Conservation (phyloP, 2,888 invertebrate genomes). For the Allygus modestus region DNA sequence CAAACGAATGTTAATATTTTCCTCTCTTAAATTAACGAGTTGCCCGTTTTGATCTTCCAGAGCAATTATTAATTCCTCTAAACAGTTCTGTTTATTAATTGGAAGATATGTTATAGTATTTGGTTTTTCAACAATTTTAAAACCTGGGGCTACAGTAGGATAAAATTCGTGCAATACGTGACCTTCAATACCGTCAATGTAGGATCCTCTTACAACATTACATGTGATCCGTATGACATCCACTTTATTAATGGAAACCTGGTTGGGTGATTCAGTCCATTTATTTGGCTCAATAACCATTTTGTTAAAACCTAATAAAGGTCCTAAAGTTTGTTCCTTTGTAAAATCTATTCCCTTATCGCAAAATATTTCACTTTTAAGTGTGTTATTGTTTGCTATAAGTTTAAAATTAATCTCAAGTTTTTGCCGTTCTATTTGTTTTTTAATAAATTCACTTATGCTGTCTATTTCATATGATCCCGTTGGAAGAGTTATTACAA, state of each 20-base stretch:
- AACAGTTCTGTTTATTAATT: background rate
- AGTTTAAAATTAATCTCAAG: background rate
- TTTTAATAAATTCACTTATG: background rate
- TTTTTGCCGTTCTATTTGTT: background rate
- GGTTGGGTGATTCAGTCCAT: background rate
- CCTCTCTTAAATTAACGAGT: conserved; percentile 18
- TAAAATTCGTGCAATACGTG: conserved; percentile 43
- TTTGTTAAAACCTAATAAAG: background rate
- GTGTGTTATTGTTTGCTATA: conserved; percentile 10
- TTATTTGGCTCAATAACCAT: background rate
- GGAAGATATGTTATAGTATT: conserved; percentile 15
- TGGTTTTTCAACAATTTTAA: conserved; percentile 35
- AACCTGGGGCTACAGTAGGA: conserved; percentile 3
- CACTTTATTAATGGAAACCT: conserved; percentile 11
- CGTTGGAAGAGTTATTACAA: background rate
- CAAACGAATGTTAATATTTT: background rate
- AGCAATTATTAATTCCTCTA: background rate
- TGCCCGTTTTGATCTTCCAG: conserved; percentile 28
- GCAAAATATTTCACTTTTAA: conserved; percentile 12
- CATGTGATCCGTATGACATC: conserved; percentile 22
- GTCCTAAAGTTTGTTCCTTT: background rate
- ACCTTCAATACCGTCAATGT: conserved; percentile 39
- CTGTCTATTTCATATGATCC: conserved; percentile 36
- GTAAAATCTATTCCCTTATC: background rate
- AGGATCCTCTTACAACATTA: conserved; percentile 30